Conservation (phyloP, 1,140 invertebrate genomes). For the Leptopilina boulardi region DNA sequence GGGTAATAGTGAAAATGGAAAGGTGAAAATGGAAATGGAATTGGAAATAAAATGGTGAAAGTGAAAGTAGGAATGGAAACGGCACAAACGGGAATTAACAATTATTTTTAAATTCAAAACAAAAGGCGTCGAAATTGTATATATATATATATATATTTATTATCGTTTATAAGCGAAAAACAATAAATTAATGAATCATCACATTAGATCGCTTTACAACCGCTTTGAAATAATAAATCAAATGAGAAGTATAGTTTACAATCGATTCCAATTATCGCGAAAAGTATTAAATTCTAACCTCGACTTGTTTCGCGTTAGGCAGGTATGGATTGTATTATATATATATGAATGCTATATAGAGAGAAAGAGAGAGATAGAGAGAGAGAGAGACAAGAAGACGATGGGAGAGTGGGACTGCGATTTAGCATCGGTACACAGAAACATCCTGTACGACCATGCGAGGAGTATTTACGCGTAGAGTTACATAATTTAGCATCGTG, state of each 20-base stretch:
- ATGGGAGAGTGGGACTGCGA: constrained; percentile 50
- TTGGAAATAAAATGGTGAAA: too few relatives aligned
- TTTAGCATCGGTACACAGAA: constrained; percentile 57
- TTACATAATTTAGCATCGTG: constrained; percentile 59
- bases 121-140: too few relatives aligned
- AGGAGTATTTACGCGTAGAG: constrained; percentile 58
- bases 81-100: too few relatives aligned
- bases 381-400: constrained; percentile 38
- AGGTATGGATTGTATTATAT: not conserved
- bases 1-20: too few relatives aligned
- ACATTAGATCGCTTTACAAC: not conserved
- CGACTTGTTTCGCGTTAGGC: constrained; percentile 14
- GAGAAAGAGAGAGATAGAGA: constrained; percentile 12
- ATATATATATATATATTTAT: too few relatives aligned
- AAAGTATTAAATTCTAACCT: not conserved
- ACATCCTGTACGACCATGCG: constrained; percentile 53
- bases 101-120: too few relatives aligned
- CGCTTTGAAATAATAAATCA: not conserved
- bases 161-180: not conserved
- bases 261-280: constrained; percentile 30
- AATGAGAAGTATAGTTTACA: not conserved
- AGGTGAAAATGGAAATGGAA: too few relatives aligned
- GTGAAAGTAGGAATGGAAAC: too few relatives aligned
- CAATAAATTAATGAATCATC: constrained; percentile 18
- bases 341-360: not conserved